Base-by-base conservation (phyloP, 1,140 invertebrate genomes). In the Choristoneura fumiferana region DNA sequence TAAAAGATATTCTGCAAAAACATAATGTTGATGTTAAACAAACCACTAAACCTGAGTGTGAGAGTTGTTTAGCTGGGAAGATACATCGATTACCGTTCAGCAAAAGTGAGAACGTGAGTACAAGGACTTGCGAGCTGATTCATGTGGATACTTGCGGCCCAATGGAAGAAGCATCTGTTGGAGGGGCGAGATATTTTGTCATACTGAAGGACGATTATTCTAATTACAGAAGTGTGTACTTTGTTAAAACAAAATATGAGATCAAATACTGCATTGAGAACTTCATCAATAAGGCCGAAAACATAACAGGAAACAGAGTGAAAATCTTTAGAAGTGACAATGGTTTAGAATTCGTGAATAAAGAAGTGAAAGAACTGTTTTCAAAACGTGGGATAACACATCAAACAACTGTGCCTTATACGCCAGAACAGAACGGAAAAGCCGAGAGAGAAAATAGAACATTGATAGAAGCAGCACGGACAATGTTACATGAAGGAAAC, bases 381-480 rank as follows among this genome's bases (percentile, higher is more conserved):
- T 8, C 65, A 12, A 54, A 52, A 40, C 37, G 57, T 17, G 76
- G 78, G 5, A 80, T 89, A 10, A 61, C 14, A 4, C 80, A 89
- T 59, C 73, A 84, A 65, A 73, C 45, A 15, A 76, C 71, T 9
- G 67, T 76, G 5, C 57, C 76, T 1, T 90, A 90, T 59, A 87
- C 78, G 4, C 82, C 89, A 0, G 63, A 92, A 64, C 79, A 89
- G 65, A 92, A 91, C 68, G 87, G 87, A 1, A 63, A 66, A 22
- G 73, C 78, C 4, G 90, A 91, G 59, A 49, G 74, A 29, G 76
- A 83, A 64, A 90, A 77, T 37, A 36, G 85, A 54, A 89, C 78
- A 0, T 13, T 89, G 18, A 67, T 89, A 8, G 89, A 91, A 69
- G 68, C 73, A 43, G 88, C 84, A 13, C 56, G 79, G 55, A 79